Conservation (phyloP, 2,797 vertebrate species). For the Anas georgica region DNA sequence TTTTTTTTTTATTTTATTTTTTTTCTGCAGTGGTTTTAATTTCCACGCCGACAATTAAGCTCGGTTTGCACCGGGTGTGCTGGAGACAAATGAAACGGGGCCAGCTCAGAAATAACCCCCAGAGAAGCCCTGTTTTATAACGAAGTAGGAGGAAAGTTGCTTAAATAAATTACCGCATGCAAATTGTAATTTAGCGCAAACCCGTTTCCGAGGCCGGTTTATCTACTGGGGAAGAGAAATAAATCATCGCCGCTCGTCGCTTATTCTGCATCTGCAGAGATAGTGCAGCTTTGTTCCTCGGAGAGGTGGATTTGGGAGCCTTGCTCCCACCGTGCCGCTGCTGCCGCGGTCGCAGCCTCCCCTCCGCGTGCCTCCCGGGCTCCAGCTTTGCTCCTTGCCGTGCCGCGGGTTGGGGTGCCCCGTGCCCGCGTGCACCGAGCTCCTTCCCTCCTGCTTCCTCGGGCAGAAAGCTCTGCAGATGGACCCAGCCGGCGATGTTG, state of each 20-base stretch:
- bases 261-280: not conserved
- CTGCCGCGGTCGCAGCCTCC: not conserved
- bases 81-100: not conserved
- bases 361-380: rapidly evolving
- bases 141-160: conserved; percentile 17
- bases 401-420: not conserved
- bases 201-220: not conserved
- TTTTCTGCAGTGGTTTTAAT: not conserved
- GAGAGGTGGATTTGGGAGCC: not conserved
- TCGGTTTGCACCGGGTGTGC: not conserved
- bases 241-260: not conserved
- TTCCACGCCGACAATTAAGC: not conserved
- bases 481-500: not conserved
- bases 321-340: not conserved
- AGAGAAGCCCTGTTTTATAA: conserved; percentile 7
- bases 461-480: rapidly evolving
- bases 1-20: not conserved
- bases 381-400: not conserved
- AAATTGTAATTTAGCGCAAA: conserved; percentile 31
- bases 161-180: conserved; percentile 3
- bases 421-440: not conserved
- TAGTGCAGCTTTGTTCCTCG: conserved; percentile 39
- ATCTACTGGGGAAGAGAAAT: conserved; percentile 3
- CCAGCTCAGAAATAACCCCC: not conserved
- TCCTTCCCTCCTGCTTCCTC: not conserved